Evolutionary conservation across 2,888 invertebrate species (phyloP).

Genomic region (Trachelus iudaicus): DNA sequence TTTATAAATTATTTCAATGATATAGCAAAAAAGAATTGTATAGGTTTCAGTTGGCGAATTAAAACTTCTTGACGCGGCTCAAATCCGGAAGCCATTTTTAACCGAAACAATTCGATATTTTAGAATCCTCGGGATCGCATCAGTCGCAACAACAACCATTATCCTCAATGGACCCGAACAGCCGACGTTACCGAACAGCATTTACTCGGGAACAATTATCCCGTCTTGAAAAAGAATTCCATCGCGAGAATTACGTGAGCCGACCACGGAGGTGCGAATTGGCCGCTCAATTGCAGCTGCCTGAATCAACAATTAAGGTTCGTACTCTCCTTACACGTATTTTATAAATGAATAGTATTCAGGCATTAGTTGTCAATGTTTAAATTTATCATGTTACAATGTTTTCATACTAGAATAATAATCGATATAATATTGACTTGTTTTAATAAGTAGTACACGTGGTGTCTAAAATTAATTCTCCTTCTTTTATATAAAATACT

Average conservation of each 20-base stretch:
- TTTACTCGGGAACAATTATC: conserved; percentile 95
- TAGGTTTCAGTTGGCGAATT: too few species aligned
- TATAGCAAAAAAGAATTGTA: not conserved
- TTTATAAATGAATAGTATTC: not conserved
- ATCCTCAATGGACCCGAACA: conserved; percentile 71
- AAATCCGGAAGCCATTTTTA: not conserved
- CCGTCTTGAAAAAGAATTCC: conserved; percentile 94
- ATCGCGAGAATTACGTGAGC: conserved; percentile 97
- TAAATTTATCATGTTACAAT: too few species aligned
- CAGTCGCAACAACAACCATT: conserved; percentile 33
- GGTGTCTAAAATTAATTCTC: not conserved
- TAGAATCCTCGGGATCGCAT: conserved; percentile 27
- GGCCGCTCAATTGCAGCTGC: conserved; percentile 90
- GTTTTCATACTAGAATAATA: not conserved
- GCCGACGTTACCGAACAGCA: conserved; percentile 94
- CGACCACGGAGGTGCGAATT: conserved; percentile 94
- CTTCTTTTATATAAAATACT: not conserved
- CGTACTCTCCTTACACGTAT: conserved; percentile 25
- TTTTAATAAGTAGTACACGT: not conserved
- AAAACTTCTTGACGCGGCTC: too few species aligned
- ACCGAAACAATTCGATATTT: not conserved
- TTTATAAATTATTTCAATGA: not conserved
- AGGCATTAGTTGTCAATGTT: too few species aligned
- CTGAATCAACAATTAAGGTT: conserved; percentile 99
- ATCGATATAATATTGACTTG: not conserved